phyloP scores from a whole-genome alignment of 2,113 vertebrate genomes.

The Passer domesticus region DNA sequence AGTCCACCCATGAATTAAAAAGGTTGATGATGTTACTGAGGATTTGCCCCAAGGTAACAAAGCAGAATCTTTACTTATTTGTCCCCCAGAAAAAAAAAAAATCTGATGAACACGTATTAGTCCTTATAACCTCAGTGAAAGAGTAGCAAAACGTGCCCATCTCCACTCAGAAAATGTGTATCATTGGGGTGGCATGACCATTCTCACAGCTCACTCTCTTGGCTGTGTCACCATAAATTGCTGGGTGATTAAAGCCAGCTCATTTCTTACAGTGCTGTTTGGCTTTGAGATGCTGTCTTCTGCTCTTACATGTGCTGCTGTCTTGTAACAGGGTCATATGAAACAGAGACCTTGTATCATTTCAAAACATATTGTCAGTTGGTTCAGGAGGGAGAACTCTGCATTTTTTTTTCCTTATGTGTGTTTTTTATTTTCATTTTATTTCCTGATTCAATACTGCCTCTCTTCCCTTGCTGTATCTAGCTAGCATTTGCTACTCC shows the following conservation, averaged over 20 bases:
- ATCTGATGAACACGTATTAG: neutral
- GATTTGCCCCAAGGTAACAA: neutral
- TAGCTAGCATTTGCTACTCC: conserved; percentile 54
- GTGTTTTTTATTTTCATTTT: conserved; percentile 19
- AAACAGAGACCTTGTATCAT: neutral
- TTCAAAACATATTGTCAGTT: neutral
- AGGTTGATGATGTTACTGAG: neutral
- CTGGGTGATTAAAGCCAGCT: neutral
- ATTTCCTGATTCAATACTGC: conserved; percentile 51
- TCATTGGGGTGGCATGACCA: neutral
- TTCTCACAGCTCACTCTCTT: neutral
- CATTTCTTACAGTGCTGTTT: neutral
- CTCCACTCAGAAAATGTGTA: neutral
- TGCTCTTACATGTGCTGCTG: neutral
- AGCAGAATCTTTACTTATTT: neutral
- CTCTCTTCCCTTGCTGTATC: conserved; percentile 20
- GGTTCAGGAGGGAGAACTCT: conserved; percentile 1
- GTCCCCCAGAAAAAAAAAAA: neutral
- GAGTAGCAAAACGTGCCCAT: neutral
- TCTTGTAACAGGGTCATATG: neutral
- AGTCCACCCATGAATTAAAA: neutral
- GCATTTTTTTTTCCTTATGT: neutral
- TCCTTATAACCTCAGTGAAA: neutral
- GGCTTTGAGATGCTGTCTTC: neutral
- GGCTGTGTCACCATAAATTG: neutral